A percentile compares a stretch with the other conserved stretches of the same genome.
phyloP scores from a whole-genome alignment of 2,797 vertebrate species.

The Phoxinus dragarum region DNA sequence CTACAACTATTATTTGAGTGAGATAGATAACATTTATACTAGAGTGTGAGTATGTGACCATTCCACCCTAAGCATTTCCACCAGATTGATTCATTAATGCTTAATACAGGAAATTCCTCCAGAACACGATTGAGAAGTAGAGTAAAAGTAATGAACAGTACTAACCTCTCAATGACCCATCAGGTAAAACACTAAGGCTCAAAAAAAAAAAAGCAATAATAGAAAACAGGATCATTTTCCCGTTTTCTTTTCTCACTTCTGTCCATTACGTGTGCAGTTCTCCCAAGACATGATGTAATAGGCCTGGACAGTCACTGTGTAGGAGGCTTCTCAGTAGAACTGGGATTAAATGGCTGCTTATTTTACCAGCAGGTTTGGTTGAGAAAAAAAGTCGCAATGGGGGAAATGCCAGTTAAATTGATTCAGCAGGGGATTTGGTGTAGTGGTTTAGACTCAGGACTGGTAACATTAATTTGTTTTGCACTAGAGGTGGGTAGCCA shows the following conservation, averaged over 20 bases:
- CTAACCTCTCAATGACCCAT: slow-evolving; percentile 26
- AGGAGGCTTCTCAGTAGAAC: slow-evolving; percentile 37
- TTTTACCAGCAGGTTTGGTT: slow-evolving; percentile 28
- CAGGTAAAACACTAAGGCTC: slow-evolving; percentile 24
- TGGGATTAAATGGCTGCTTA: slow-evolving; percentile 37
- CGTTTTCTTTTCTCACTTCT: slow-evolving; percentile 36
- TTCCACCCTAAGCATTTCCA: slow-evolving; percentile 7
- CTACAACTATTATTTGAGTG: slow-evolving; percentile 35
- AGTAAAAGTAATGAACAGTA: slow-evolving; percentile 1
- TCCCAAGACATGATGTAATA: slow-evolving; percentile 45
- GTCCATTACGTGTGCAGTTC: slow-evolving; percentile 32
- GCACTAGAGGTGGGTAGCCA: neutral
- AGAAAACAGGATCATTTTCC: neutral
- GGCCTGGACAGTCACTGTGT: slow-evolving; percentile 41
- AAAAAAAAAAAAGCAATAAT: slow-evolving; percentile 8
- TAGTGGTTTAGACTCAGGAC: slow-evolving; percentile 6
- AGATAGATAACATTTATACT: slow-evolving; percentile 10
- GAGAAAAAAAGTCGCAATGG: slow-evolving; percentile 7
- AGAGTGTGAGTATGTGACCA: neutral
- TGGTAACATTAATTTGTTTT: neutral
- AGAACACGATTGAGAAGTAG: neutral
- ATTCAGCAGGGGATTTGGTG: neutral
- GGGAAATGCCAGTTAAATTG: slow-evolving; percentile 15
- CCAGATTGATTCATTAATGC: slow-evolving; percentile 1
- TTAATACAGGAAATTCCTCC: slow-evolving; percentile 1